A percentile compares a stretch with the other conserved stretches of the same genome.
These are phyloP conservation scores for Lacanobia wlatinum DNA, from an alignment of 2,888 invertebrate genomes.

Conservation along the genomic window DNA sequence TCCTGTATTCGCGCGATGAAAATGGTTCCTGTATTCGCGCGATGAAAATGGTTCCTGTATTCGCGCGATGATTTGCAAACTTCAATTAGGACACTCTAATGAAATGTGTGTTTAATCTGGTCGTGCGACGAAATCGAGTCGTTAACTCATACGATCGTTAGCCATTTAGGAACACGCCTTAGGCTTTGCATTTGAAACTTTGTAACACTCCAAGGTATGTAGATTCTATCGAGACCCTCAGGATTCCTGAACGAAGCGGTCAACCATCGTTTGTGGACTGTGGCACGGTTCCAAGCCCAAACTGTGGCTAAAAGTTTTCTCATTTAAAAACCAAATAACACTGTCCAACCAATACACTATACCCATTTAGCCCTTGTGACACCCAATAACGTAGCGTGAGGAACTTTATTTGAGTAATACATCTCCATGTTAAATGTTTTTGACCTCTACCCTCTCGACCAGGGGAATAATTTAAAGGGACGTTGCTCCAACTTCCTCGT, in stretches of 20 bases:
- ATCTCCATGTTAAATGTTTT: slow-evolving; percentile 29
- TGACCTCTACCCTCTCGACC: slow-evolving; percentile 30
- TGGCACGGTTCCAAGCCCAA: not conserved
- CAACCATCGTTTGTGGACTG: not conserved
- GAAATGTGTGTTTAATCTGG: too few relatives aligned
- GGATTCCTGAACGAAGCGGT: not conserved
- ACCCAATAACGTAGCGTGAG: not conserved
- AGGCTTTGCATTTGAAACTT: too few relatives aligned
- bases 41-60: too few relatives aligned
- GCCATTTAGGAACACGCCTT: too few relatives aligned
- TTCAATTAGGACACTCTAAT: too few relatives aligned
- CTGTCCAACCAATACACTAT: not conserved
- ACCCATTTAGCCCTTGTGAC: not conserved
- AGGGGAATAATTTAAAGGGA: slow-evolving; percentile 37
- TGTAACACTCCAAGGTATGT: not conserved
- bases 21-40: too few relatives aligned
- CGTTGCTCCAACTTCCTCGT: slow-evolving; percentile 16
- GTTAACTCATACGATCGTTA: too few relatives aligned
- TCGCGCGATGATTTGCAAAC: too few relatives aligned
- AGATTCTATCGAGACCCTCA: not conserved
- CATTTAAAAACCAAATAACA: slow-evolving; percentile 1
- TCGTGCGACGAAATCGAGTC: too few relatives aligned
- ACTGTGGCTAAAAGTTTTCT: not conserved
- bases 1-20: too few relatives aligned
- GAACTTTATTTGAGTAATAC: slow-evolving; percentile 38